Evolutionary conservation across 2,888 invertebrate species (phyloP), one percentile per base, ranked within the genome.

Genomic region (Xanthia togata): DNA sequence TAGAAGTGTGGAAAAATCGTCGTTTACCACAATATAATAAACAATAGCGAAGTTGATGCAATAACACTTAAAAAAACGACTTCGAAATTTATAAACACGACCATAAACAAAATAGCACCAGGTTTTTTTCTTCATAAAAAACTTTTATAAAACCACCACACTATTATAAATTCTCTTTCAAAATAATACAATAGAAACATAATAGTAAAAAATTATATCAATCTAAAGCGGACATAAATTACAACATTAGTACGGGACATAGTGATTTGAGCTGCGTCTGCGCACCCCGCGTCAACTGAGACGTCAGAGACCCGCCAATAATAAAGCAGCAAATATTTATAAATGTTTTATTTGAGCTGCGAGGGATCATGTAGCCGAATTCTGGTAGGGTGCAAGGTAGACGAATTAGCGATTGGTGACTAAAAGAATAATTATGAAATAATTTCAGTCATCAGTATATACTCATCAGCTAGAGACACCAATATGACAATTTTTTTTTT

Each of bases 311-410:
- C 78, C 89, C 87, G 88, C 88, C 84, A 88, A 89, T 92, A 93
- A 94, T 94, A 93, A 94, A 91, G 91, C 91, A 91, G 88, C 95
- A 96, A 96, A 96, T 96, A 96, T 96, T 96, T 96, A 93, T 96
- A 96, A 96, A 96, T 96, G 96, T 96, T 96, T 94, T 93, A 94
- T 93, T 92, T 90, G 90, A 91, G 90, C 91, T 89, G 90, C 91
- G 91, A 90, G 88, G 90, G 93, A 92, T 92, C 93, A 92, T 89
- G 87, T 84, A 73, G 70, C 87, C 41, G 68, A 70, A 69, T 83
- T 73, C 35, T 63, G 26, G 76, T 35, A 11, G 38, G 76, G 83
- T 31, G 12, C 70, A 88, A 90, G 81, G 38, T 1, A 88, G 11
- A 38, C 59, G 81, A 77, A 55, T 9, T 0, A 76, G 88, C 89